Evolutionary conservation across 1,140 invertebrate genomes (phyloP), one percentile per base, ranked within the genome.

Genomic region (Spodoptera litura): DNA sequence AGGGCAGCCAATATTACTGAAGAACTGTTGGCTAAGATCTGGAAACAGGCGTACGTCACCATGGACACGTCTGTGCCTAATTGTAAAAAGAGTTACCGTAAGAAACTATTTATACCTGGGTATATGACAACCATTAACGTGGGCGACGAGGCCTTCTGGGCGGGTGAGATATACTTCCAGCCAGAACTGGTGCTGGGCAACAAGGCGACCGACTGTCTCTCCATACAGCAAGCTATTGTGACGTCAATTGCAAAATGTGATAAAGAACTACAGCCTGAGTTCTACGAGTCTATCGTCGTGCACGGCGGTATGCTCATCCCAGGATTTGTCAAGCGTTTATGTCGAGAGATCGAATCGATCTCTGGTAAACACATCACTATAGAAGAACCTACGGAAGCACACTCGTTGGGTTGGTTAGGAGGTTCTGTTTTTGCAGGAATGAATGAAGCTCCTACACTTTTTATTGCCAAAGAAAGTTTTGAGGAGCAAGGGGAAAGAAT

Each of bases 401-500:
- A 92, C 71, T 81, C 87, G 15, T 44, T 86, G 3, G 8, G 87
- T 0, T 93, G 91, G 91, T 72, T 93, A 8, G 92, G 92, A 0
- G 92, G 88, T 25, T 88, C 92, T 2, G 86, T 86, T 0, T 92
- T 91, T 78, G 88, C 88, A 44, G 86, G 89, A 1, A 73, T 93
- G 35, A 20, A 85, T 2, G 86, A 86, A 11, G 72, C 85, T 0
- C 70, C 83, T n/a, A 89, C 88, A 59, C 70, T 91, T 62, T 92
- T 88, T 88, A 79, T 91, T 0, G 61, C 66, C 9, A 89, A 88
- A 66, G 86, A 85, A 52, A 87, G 90, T 71, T 93, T 82, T 71
- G 87, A 92, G n/a, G 91, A 93, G 9, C 78, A 88, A 20, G 92
- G 91, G 11, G 82, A 64, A 58, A 91, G 84, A 74, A 89, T 91